phyloP scores from a whole-genome alignment of 2,888 invertebrate genomes.

The Hyles lineata region DNA sequence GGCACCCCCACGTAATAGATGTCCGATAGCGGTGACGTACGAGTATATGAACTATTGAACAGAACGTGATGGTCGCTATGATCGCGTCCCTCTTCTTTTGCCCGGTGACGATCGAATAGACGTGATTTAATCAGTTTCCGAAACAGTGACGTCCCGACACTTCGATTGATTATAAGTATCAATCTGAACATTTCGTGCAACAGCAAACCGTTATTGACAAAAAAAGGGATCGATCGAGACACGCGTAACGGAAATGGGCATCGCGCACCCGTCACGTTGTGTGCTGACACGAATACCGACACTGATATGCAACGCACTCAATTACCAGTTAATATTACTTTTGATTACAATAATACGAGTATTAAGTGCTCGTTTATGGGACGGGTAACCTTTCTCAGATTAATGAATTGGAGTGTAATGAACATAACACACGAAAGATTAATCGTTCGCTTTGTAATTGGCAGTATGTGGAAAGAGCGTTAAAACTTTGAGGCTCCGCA shows the following conservation, averaged over 20 bases:
- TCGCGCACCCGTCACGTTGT: conserved; percentile 73
- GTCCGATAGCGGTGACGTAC: conserved; percentile 55
- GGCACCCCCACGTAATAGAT: conserved; percentile 54
- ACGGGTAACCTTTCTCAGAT: conserved; percentile 47
- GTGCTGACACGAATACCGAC: conserved; percentile 78
- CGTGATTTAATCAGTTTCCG: conserved; percentile 81
- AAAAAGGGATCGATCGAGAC: conserved; percentile 80
- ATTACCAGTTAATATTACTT: conserved; percentile 68
- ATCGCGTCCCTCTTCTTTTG: conserved; percentile 70
- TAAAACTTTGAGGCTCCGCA: background rate
- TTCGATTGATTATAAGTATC: conserved; percentile 80
- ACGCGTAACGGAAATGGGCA: conserved; percentile 80
- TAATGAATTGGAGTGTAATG: conserved; percentile 43
- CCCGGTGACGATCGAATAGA: conserved; percentile 63
- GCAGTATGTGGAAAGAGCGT: background rate
- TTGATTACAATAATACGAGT: conserved; percentile 53
- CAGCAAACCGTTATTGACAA: conserved; percentile 79
- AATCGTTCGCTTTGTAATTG: conserved; percentile 22
- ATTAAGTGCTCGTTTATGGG: conserved; percentile 61
- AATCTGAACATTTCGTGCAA: conserved; percentile 79
- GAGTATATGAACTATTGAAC: conserved; percentile 60
- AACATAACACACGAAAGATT: conserved; percentile 32
- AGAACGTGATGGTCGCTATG: conserved; percentile 75
- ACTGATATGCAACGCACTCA: conserved; percentile 72
- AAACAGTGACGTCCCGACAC: conserved; percentile 73